Conservation (phyloP, 1,140 invertebrate species). For the Zaprionus capensis region DNA sequence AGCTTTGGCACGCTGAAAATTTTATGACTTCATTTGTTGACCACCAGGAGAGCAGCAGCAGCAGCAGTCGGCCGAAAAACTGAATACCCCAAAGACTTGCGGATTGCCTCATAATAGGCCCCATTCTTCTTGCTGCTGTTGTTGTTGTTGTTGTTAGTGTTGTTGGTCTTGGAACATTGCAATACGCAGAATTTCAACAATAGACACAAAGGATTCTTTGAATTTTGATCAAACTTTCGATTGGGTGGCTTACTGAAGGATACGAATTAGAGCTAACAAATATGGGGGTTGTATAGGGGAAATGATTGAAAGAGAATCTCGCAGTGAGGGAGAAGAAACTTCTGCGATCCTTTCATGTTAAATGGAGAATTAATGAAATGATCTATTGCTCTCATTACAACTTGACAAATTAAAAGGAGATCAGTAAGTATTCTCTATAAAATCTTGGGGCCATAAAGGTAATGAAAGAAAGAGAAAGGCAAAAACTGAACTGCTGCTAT, state of each 20-base stretch:
- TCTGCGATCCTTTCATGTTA: not conserved
- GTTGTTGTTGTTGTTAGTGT: conserved; percentile 26
- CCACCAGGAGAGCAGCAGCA: conserved; percentile 64
- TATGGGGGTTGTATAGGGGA: not conserved
- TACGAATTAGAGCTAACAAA: not conserved
- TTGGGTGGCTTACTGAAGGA: conserved; percentile 38
- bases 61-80: conserved; percentile 37
- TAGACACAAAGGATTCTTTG: conserved; percentile 75
- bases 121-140: conserved; percentile 48
- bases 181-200: conserved; percentile 78
- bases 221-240: conserved; percentile 68
- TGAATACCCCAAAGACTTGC: conserved; percentile 35
- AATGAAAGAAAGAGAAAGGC: too few species aligned
- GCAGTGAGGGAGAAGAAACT: too few species aligned
- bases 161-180: conserved; percentile 51
- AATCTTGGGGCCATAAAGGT: too few species aligned
- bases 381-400: not conserved
- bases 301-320: too few species aligned
- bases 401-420: too few species aligned
- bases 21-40: conserved; percentile 82
- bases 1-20: conserved; percentile 79
- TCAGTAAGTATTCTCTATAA: too few species aligned
- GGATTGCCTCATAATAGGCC: conserved; percentile 71
- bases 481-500: too few species aligned
- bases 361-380: too few species aligned